Base-by-base conservation (phyloP, 1,140 invertebrate species). In the Lutraria rhynchaena region DNA sequence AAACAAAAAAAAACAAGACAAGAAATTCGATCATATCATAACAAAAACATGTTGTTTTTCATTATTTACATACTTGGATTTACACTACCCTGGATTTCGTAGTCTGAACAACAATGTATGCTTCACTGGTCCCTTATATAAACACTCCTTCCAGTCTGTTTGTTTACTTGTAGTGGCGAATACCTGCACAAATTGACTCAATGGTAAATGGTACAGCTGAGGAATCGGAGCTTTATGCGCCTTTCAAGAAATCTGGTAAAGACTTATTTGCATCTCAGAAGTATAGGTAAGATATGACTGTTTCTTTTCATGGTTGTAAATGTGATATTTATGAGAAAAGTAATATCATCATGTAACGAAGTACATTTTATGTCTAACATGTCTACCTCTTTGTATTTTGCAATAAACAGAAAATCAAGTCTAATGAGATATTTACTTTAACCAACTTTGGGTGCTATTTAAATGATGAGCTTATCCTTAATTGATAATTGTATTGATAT, bases 171-270 rank as follows among this genome's bases (percentile, higher is more conserved):
- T 22, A 87, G 86, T 37, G 29, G 0, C 53, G 19, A 11, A 80
- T 87, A 13, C 84, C 84, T 22, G 31, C n/a, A 22, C 83, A 85
- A 27, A 85, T 88, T 51, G 81, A 85, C 41, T 24, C 37, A 13
- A 46, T 86, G 29, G 24, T 88, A 17, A 63, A 29, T 2, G 53
- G 44, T 0, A 63, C 70, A 5, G 51, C 35, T 0, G 37, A 74
- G 33, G 44, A 74, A 9, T 83, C 78, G 15, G 73, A 58, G 17
- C 76, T 63, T 0, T 85, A 83, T 55, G 74, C 75, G 60, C 84
- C 82, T 27, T 84, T 86, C 13, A 77, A 58, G 33, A 55, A 65
- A 17, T 60, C 63, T 11, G 19, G 70, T 9, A 57, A 77, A 31
- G 41, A 61, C 3, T 70, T 81, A 31, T 60, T 73, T 27, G 37